A percentile compares a stretch with the other conserved stretches of the same genome.
These are phyloP conservation scores for Dimorphilus gyrociliatus DNA, from an alignment of 2,888 invertebrate species.

Conservation along the genomic window DNA sequence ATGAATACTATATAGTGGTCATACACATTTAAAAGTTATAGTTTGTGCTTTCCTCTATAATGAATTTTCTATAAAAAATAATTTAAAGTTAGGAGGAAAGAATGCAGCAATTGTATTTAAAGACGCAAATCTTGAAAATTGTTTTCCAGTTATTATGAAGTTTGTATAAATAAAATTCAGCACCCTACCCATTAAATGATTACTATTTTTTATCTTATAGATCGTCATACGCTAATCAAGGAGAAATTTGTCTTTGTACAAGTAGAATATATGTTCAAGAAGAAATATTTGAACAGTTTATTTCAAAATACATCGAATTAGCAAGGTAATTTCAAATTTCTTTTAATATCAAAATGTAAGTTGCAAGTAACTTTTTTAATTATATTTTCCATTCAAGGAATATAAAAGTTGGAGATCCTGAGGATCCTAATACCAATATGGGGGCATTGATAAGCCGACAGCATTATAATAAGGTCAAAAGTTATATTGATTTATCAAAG, in stretches of 20 bases:
- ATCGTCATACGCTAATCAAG: conserved; percentile 43
- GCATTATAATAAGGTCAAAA: conserved; percentile 40
- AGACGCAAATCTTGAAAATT: conserved; percentile 40
- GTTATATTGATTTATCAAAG: conserved; percentile 36
- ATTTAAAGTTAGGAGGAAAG: conserved; percentile 43
- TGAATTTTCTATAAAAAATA: conserved; percentile 1
- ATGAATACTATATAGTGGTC: background rate
- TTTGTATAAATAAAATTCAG: conserved; percentile 10
- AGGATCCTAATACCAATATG: conserved; percentile 24
- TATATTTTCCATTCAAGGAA: conserved; percentile 17
- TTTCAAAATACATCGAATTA: conserved; percentile 32
- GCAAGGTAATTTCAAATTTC: conserved; percentile 22
- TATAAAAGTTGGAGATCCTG: conserved; percentile 37
- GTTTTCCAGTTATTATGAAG: conserved; percentile 34
- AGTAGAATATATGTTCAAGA: conserved; percentile 43
- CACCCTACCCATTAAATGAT: background rate
- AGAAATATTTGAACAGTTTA: conserved; percentile 37
- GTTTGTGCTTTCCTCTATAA: too few relatives aligned
- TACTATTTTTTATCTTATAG: conserved; percentile 17
- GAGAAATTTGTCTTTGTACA: conserved; percentile 45
- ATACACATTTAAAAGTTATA: background rate
- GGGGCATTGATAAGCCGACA: conserved; percentile 41
- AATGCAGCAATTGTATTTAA: conserved; percentile 43
- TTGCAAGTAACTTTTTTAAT: background rate
- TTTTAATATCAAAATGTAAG: conserved; percentile 1